Conservation (phyloP, 2,888 invertebrate species). For the Mamestra brassicae region DNA sequence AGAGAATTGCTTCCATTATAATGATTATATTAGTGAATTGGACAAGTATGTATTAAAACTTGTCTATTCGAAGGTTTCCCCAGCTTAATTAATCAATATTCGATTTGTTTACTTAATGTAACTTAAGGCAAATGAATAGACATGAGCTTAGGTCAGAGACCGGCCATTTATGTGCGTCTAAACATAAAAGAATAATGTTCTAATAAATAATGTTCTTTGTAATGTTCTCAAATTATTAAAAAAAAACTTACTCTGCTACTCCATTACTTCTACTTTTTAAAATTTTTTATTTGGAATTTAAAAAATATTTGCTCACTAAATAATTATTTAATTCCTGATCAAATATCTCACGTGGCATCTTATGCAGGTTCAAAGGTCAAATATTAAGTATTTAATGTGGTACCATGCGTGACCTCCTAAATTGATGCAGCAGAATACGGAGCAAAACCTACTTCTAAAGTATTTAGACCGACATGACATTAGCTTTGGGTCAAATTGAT, state of each 20-base stretch:
- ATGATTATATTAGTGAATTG: not conserved
- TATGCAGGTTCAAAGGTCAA: slow-evolving; percentile 2
- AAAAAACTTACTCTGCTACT: no score
- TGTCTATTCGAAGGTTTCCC: not conserved
- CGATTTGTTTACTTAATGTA: no score
- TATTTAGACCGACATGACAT: not conserved
- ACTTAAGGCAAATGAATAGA: no score
- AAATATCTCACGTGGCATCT: slow-evolving; percentile 1
- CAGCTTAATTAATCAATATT: no score
- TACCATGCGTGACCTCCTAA: slow-evolving; percentile 1
- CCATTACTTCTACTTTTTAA: no score
- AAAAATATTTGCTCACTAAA: no score
- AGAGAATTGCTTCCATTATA: not conserved
- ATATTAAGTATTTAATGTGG: slow-evolving; percentile 8
- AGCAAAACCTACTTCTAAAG: not conserved
- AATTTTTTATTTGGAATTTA: no score
- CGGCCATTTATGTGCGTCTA: no score
- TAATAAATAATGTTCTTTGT: no score
- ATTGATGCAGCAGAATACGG: not conserved
- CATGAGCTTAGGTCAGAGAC: not conserved
- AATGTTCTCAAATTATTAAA: no score
- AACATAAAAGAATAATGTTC: no score
- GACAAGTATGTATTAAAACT: not conserved
- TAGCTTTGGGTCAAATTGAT: slow-evolving; percentile 6
- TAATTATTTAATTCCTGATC: not conserved